Percentiles rank a stretch among this genome's conserved stretches.
phyloP scores from a whole-genome alignment of 2,113 vertebrate species.

The Dasyprocta punctata region DNA sequence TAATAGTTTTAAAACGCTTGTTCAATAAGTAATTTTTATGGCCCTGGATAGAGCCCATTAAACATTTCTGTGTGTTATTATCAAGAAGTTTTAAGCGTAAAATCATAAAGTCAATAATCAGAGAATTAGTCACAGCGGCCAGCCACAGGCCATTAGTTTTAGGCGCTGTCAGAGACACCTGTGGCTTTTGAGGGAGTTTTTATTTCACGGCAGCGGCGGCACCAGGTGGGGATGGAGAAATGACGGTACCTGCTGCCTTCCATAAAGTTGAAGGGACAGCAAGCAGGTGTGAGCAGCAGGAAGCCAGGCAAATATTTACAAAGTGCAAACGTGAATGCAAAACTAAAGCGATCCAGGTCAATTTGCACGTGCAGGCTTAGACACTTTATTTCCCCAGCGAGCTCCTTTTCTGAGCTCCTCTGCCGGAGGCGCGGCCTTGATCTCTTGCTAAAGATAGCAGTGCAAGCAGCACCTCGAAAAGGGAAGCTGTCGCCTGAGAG shows the following conservation, averaged over 20 bases:
- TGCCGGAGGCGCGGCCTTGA: neutral
- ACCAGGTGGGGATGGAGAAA: constrained; percentile 67
- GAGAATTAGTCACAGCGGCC: constrained; percentile 82
- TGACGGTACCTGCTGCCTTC: constrained; percentile 57
- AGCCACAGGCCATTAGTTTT: constrained; percentile 82
- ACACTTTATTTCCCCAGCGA: constrained; percentile 75
- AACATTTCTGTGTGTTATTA: constrained; percentile 84
- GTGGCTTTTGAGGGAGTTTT: constrained; percentile 57
- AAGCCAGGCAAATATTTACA: constrained; percentile 81
- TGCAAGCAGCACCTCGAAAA: neutral
- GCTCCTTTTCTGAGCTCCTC: constrained; percentile 1
- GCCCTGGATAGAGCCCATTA: constrained; percentile 82
- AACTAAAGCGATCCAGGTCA: constrained; percentile 68
- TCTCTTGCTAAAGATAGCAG: constrained; percentile 64
- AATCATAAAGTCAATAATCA: constrained; percentile 85
- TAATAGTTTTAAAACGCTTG: constrained; percentile 83
- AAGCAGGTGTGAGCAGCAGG: constrained; percentile 78
- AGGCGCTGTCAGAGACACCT: constrained; percentile 78
- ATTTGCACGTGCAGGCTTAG: constrained; percentile 68
- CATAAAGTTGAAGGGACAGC: constrained; percentile 69
- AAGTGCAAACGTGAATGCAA: constrained; percentile 75
- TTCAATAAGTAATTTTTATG: constrained; percentile 86
- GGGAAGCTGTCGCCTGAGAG: neutral
- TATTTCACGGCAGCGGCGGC: neutral
- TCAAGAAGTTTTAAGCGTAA: constrained; percentile 84